These are phyloP conservation scores for Orthosia cruda DNA, from an alignment of 2,888 invertebrate species.

Conservation along the genomic window DNA sequence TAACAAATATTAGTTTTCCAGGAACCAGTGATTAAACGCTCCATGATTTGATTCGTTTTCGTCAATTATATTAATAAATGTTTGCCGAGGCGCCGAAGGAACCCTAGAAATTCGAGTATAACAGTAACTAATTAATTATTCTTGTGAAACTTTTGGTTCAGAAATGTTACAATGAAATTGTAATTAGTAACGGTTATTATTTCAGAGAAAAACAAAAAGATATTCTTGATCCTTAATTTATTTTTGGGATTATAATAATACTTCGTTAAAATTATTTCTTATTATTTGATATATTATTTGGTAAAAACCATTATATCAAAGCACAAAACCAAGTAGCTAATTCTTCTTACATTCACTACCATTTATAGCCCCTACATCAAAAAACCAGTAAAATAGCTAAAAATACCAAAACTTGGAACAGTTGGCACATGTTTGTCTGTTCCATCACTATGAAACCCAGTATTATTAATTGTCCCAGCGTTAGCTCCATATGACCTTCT, in stretches of 20 bases:
- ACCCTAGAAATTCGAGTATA: constrained; percentile 47
- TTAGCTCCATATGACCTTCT: too few species aligned
- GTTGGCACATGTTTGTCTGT: too few species aligned
- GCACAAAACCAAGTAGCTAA: neutral
- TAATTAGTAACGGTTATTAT: constrained; percentile 35
- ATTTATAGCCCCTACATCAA: neutral
- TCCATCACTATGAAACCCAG: too few species aligned
- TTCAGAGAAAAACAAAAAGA: constrained; percentile 24
- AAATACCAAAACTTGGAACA: too few species aligned
- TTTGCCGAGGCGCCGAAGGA: constrained; percentile 17
- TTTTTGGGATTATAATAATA: constrained; percentile 8
- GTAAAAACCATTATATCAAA: too few species aligned
- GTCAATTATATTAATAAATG: constrained; percentile 27
- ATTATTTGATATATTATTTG: neutral
- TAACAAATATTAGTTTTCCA: too few species aligned
- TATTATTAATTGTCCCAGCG: too few species aligned
- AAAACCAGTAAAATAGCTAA: too few species aligned
- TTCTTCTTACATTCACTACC: neutral
- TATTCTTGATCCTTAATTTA: constrained; percentile 11
- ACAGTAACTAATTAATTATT: constrained; percentile 57
- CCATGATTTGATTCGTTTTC: constrained; percentile 42
- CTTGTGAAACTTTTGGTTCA: constrained; percentile 45
- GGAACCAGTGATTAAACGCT: too few species aligned
- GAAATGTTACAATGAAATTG: constrained; percentile 41
- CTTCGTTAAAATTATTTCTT: neutral